Percentiles rank a stretch among this genome's conserved stretches.
Conservation (phyloP, 2,888 invertebrate species). For the Bruchidius siliquastri region DNA sequence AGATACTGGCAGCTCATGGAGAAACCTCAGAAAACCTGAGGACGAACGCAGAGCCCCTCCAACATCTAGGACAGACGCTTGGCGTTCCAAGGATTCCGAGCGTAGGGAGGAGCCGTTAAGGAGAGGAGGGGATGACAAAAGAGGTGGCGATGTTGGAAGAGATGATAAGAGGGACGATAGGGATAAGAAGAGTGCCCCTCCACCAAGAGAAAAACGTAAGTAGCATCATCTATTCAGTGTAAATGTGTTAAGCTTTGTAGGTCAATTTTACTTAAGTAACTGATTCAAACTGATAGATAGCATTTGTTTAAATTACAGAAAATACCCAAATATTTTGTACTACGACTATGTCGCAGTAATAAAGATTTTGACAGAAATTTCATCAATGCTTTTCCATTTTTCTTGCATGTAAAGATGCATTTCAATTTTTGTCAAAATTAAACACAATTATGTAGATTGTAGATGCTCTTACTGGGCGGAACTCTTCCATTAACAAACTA, state of each 20-base stretch:
- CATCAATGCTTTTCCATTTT: no score
- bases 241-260: conserved; percentile 1
- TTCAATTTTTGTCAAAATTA: no score
- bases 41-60: conserved; percentile 20
- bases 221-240: conserved; percentile 8
- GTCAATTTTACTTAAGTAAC: no score
- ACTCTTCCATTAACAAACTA: no score
- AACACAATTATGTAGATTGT: no score
- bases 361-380: no score
- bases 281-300: no score
- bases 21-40: conserved; percentile 17
- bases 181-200: conserved; percentile 21
- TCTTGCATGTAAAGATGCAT: no score
- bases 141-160: not conserved
- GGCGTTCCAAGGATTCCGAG: conserved; percentile 19
- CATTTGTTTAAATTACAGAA: no score
- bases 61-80: conserved; percentile 13
- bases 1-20: conserved; percentile 25
- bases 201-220: conserved; percentile 39
- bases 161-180: conserved; percentile 12
- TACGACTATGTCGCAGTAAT: no score
- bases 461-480: no score
- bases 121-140: conserved; percentile 17
- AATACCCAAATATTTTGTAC: no score
- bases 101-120: conserved; percentile 27